Percentiles rank a stretch among this genome's conserved stretches.
These are phyloP conservation scores for Cephalotes varians DNA, from an alignment of 2,888 invertebrate species.

Conservation along the genomic window DNA sequence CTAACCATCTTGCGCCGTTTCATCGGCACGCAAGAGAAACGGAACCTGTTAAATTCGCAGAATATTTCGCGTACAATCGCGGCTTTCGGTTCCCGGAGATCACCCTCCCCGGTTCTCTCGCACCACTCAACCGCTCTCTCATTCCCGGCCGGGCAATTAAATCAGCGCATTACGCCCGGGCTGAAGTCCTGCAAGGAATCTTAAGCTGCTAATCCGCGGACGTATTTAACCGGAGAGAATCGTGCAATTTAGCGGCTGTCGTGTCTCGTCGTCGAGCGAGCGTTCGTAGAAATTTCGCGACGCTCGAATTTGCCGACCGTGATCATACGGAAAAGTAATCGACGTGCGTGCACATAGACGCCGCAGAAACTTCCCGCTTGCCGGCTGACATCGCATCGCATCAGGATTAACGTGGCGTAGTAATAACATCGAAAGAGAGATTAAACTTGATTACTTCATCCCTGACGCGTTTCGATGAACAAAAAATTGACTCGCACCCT, in stretches of 20 bases:
- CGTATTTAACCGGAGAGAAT: constrained; percentile 36
- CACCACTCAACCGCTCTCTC: background rate
- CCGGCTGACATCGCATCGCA: background rate
- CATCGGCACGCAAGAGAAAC: constrained; percentile 17
- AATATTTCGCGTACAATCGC: constrained; percentile 46
- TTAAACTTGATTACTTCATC: background rate
- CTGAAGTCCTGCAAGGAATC: constrained; percentile 34
- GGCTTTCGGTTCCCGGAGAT: background rate
- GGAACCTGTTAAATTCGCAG: constrained; percentile 45
- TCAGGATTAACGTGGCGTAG: background rate
- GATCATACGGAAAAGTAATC: background rate
- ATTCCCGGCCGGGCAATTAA: constrained; percentile 47
- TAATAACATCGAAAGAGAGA: background rate
- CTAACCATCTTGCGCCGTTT: constrained; percentile 42
- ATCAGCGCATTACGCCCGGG: constrained; percentile 38
- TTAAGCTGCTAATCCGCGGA: constrained; percentile 42
- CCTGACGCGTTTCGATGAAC: background rate
- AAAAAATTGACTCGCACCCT: background rate
- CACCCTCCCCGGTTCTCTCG: background rate
- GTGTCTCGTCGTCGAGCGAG: background rate
- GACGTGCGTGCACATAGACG: background rate
- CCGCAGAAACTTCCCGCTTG: background rate
- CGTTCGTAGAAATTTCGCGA: background rate
- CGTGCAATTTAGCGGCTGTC: constrained; percentile 35
- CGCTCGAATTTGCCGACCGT: constrained; percentile 5